Base-by-base conservation (phyloP, 2,797 vertebrate species). In the Sciaenops ocellatus region DNA sequence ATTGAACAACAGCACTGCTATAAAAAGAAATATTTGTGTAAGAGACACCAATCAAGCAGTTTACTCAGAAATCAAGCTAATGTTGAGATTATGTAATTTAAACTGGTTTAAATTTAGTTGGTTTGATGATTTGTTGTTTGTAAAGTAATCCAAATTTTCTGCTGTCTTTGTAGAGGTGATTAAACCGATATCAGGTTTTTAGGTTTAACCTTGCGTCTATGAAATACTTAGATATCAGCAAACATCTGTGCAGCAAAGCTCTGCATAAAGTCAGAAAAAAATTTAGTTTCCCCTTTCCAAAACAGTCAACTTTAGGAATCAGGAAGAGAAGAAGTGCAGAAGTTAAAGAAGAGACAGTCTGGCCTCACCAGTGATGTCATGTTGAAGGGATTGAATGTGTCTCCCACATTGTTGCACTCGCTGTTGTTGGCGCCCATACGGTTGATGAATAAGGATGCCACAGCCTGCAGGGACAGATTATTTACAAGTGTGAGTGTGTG, bases 351-450 rank as follows among this genome's bases (percentile, higher is more conserved):
- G 30, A 56, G 1, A 22, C 1, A 6, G 20, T 38, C 8, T 41
- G 11, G 13, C 34, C 80, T 92, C 56, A 96, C 96, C 92, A 13
- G 54, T 22, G 79, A 76, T 15, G 79, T 82, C 92, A 95, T 94
- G 82, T 90, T 94, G 78, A 94, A 96, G 41, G 96, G 96, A 81
- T 96, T 95, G 78, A 87, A 96, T 0, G 69, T 82, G n/a, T n/a
- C 47, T 42, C 88, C 92, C 44, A 76, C 54, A 7, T 5, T 5
- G n/a, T 13, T 55, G 76, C 95, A 96, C 6, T 59, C 4, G 5
- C 15, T 57, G 56, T n/a, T 28, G 12, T 13, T 63, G 18, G 15
- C 1, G 8, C 26, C 18, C 4, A 55, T 24, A 1, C 42, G 76
- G 22, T 64, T 30, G 65, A 96, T 92, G 67, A 83, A 92, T 93